phyloP scores from a whole-genome alignment of 2,888 invertebrate species.

The Drosophila niveifrons region DNA sequence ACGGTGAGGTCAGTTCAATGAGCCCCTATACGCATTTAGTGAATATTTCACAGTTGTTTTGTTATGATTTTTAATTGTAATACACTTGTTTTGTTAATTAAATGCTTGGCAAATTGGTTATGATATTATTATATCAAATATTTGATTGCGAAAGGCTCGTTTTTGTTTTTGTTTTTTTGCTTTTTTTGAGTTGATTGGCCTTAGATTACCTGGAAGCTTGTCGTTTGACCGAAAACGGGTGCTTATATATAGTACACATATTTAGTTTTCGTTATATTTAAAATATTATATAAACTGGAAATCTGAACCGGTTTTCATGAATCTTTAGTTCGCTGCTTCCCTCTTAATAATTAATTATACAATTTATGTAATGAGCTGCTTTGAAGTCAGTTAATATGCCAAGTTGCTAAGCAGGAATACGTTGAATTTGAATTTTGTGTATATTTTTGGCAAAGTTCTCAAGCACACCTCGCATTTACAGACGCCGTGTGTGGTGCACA shows the following conservation, averaged over 20 bases:
- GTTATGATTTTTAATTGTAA: constrained; percentile 18
- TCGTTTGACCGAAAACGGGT: constrained; percentile 22
- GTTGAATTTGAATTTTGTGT: constrained; percentile 1
- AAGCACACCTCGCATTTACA: constrained; percentile 52
- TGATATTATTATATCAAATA: constrained; percentile 33
- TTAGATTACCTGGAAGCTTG: constrained; percentile 46
- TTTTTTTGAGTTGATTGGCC: constrained; percentile 68
- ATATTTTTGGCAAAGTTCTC: constrained; percentile 44
- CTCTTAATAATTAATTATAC: constrained; percentile 62
- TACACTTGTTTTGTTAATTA: constrained; percentile 22
- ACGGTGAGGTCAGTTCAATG: constrained; percentile 56
- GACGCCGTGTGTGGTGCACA: constrained; percentile 9
- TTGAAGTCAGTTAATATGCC: constrained; percentile 5
- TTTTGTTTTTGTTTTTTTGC: background rate
- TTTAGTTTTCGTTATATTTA: constrained; percentile 58
- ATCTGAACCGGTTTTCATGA: constrained; percentile 61
- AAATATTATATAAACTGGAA: constrained; percentile 65
- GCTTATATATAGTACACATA: constrained; percentile 17
- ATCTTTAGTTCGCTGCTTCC: constrained; percentile 50
- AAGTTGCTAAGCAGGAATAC: constrained; percentile 10
- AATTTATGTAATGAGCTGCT: constrained; percentile 54
- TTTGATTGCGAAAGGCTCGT: constrained; percentile 21
- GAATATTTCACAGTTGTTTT: constrained; percentile 3
- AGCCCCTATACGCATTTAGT: constrained; percentile 27
- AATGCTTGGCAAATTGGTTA: constrained; percentile 19